Conservation (phyloP, 2,797 vertebrate genomes). For the Chaetophractus vellerosus region DNA sequence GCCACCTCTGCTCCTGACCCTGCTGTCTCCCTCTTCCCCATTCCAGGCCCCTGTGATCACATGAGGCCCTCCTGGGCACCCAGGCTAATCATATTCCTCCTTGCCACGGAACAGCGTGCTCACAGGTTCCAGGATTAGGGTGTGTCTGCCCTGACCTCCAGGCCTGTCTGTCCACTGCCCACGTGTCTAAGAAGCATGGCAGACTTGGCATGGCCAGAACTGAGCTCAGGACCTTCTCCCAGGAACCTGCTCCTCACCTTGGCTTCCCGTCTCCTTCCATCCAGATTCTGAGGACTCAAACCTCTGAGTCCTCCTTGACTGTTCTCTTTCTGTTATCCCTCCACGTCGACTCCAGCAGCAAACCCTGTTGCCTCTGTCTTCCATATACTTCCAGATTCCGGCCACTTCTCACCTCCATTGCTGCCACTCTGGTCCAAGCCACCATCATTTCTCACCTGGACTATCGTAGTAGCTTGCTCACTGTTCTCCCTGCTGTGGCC, state of each 20-base stretch:
- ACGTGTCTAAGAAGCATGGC: background rate
- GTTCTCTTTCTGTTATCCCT: background rate
- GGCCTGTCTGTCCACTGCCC: background rate
- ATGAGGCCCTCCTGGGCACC: background rate
- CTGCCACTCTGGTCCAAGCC: background rate
- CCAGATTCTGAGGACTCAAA: background rate
- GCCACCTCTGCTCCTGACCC: background rate
- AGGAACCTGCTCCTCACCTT: background rate
- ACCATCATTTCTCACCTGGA: background rate
- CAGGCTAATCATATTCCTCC: background rate
- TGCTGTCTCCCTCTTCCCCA: background rate
- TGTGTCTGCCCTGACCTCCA: background rate
- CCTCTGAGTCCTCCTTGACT: background rate
- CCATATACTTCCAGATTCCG: background rate
- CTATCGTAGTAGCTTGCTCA: accelerated
- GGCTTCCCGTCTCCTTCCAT: background rate
- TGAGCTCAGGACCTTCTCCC: accelerated
- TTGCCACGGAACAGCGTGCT: background rate
- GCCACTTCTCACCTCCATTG: background rate
- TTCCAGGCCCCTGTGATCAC: background rate
- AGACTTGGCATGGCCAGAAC: accelerated
- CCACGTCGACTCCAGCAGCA: accelerated
- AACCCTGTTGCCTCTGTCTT: background rate
- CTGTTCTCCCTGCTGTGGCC: background rate
- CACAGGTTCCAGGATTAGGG: no score